phyloP scores from a whole-genome alignment of 2,888 invertebrate genomes.

The Antheraea assamensis region DNA sequence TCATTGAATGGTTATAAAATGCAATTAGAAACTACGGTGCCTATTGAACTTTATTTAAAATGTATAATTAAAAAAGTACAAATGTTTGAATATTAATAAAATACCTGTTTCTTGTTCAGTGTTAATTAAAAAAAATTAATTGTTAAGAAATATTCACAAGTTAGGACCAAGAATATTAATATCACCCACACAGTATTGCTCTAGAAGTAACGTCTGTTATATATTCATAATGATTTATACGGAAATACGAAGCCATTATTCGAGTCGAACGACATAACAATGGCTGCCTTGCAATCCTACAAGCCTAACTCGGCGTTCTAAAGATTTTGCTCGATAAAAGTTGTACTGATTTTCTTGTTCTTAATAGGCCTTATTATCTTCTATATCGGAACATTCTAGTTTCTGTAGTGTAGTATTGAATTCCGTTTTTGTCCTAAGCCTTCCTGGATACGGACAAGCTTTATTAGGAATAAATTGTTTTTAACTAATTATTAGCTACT shows the following conservation, averaged over 20 bases:
- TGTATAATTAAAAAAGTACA: not conserved
- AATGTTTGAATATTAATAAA: not conserved
- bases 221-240: conserved; percentile 6
- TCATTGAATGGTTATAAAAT: not conserved
- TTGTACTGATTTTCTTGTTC: conserved; percentile 65
- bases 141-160: not conserved
- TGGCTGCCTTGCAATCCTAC: conserved; percentile 50
- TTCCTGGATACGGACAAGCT: not conserved
- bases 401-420: not conserved
- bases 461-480: not conserved
- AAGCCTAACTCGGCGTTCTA: conserved; percentile 47
- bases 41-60: not conserved
- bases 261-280: conserved; percentile 63
- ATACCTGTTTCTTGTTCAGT: not conserved
- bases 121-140: not conserved
- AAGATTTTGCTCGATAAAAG: conserved; percentile 69
- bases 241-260: not conserved
- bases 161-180: not conserved
- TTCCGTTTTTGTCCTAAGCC: not conserved
- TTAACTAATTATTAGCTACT: not conserved
- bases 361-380: conserved; percentile 48
- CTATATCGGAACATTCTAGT: conserved; percentile 5
- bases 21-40: not conserved
- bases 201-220: not conserved
- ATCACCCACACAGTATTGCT: not conserved